Evolutionary conservation across 2,888 invertebrate species (phyloP), one percentile per base, ranked within the genome.

Genomic region (Yponomeuta plumbellus): DNA sequence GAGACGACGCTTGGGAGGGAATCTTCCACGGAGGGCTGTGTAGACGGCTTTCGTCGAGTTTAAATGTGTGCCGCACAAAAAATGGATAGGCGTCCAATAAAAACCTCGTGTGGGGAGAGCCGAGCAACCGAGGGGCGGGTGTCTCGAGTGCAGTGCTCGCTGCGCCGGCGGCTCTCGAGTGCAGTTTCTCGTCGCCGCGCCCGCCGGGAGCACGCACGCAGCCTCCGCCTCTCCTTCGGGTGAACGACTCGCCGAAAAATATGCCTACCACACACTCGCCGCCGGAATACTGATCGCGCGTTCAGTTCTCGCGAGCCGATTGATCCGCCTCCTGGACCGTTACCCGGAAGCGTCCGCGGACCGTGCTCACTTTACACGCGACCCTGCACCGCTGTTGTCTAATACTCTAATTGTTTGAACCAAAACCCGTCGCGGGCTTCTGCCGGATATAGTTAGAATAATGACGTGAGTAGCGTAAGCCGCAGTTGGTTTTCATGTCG

Each of bases 61-160:
- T 86, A 81, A 85, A 85, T 86, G 83, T 80, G 80, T 84, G 80
- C 76, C 71, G 76, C 71, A 85, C 84, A 89, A 91, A 90, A 91
- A 91, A 90, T 76, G 85, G 80, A 85, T 85, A 86, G 86, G 81
- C 86, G 81, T 78, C 88, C 86, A 89, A 89, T 89, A 89, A 90
- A 90, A 90, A 86, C 82, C 86, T 83, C 74, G 86, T 80, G 83
- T 85, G 84, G 86, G 86, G 88, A 84, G 85, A 80, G 81, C 3
- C 34, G 34, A 34, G 34, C 34, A 34, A 84, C 71, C 74, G 88
- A 86, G 89, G 88, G 88, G 88, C 87, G 87, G 86, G 87, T 79
- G 80, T 75, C 80, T 84, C 86, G 87, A 85, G 84, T 82, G 84
- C 81, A 81, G 73, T 77, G 86, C 82, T 62, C 65, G 80, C 76